Percentiles rank a stretch among this genome's conserved stretches.
Evolutionary conservation across 2,888 invertebrate species (phyloP).

Genomic region (Lochmaea capreae): DNA sequence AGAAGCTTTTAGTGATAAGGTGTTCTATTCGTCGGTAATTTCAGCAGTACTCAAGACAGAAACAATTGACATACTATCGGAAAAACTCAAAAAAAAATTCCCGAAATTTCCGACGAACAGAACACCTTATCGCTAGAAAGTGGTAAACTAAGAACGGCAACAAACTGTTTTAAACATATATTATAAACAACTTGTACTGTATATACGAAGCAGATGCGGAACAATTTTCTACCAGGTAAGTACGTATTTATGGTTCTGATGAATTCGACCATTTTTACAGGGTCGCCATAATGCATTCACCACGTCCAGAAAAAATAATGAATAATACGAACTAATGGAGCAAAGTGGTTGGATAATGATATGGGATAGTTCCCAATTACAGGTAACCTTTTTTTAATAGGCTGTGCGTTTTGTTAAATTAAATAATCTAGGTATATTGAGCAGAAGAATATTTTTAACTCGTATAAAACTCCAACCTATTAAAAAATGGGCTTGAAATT

Average conservation of each 20-base stretch:
- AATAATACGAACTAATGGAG: background rate
- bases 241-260: constrained; percentile 8
- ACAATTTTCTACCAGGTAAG: background rate
- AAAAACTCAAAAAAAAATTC: too few relatives aligned
- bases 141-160: too few relatives aligned
- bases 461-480: background rate
- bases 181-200: background rate
- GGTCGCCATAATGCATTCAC: background rate
- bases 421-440: background rate
- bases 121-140: too few relatives aligned
- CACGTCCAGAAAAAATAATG: constrained; percentile 1
- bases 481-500: constrained; percentile 13
- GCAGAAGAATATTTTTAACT: background rate
- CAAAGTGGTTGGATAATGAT: constrained; percentile 1
- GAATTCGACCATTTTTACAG: constrained; percentile 12
- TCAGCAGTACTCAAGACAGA: too few relatives aligned
- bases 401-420: background rate
- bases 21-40: too few relatives aligned
- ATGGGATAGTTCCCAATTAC: constrained; percentile 10
- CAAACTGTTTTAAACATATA: background rate
- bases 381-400: constrained; percentile 16
- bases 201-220: background rate
- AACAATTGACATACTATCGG: too few relatives aligned
- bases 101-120: too few relatives aligned
- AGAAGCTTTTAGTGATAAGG: too few relatives aligned